phyloP scores from a whole-genome alignment of 2,797 vertebrate species.

The Paratrypauchen microcephalus region DNA sequence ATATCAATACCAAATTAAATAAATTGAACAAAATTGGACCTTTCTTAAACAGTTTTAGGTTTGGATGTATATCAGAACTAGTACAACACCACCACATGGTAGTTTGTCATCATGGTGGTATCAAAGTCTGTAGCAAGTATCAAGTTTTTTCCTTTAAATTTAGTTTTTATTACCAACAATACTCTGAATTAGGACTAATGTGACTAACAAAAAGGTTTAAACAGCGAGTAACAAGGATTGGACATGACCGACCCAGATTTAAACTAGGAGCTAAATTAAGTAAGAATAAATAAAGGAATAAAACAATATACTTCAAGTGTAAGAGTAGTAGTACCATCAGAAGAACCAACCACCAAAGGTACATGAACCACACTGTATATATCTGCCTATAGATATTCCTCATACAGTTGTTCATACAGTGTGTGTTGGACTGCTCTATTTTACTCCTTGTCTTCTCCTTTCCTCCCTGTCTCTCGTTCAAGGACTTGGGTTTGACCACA shows the following conservation, averaged over 20 bases:
- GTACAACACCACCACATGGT: neutral
- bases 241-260: neutral
- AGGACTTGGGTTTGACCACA: constrained; percentile 75
- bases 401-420: constrained; percentile 42
- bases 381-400: constrained; percentile 21
- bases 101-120: too few species aligned
- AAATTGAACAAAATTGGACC: too few species aligned
- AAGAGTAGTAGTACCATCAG: neutral
- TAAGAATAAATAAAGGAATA: neutral
- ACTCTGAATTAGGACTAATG: neutral
- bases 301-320: neutral
- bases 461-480: constrained; percentile 50
- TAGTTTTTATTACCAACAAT: too few species aligned
- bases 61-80: neutral
- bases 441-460: constrained; percentile 47
- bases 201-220: neutral
- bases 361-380: neutral
- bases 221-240: neutral
- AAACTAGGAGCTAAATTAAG: neutral
- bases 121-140: too few species aligned
- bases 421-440: constrained; percentile 26
- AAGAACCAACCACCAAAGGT: neutral
- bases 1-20: too few species aligned
- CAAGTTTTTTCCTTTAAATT: too few species aligned
- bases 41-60: neutral